Evolutionary conservation across 1,140 invertebrate genomes (phyloP).

Genomic region (Drosophila asahinai): DNA sequence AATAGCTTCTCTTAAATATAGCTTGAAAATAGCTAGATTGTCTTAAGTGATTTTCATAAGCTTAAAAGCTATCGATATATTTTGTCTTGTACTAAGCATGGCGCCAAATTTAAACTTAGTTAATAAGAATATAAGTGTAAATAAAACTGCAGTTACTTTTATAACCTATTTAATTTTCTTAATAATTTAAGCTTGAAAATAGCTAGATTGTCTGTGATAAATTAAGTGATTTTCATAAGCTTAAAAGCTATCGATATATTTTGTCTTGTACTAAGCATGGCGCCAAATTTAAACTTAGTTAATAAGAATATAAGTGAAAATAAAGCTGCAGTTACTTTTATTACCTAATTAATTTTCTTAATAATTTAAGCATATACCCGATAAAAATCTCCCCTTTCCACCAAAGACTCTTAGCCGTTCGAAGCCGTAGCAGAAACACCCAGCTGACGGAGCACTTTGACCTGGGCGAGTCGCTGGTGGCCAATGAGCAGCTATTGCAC

Average conservation of each 20-base stretch:
- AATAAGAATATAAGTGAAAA: too few species aligned
- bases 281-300: background rate
- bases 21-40: too few species aligned
- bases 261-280: background rate
- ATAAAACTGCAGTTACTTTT: too few species aligned
- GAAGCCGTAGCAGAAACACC: background rate
- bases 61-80: background rate
- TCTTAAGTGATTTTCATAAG: too few species aligned
- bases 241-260: background rate
- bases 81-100: background rate
- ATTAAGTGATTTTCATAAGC: too few species aligned
- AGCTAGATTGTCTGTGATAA: too few species aligned
- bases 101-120: background rate
- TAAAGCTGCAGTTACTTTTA: too few species aligned
- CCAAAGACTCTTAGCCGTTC: background rate
- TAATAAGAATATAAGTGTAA: too few species aligned
- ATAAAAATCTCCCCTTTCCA: background rate
- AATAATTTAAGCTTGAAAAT: too few species aligned
- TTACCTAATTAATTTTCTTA: background rate
- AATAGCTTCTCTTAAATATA: too few species aligned
- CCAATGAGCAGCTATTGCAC: conserved; percentile 91
- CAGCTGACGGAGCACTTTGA: conserved; percentile 40
- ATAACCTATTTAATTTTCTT: too few species aligned
- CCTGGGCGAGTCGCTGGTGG: conserved; percentile 22
- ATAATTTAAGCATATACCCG: background rate